Evolutionary conservation across 1,140 invertebrate species (phyloP), one percentile per base, ranked within the genome.

Genomic region (Lithobius niger): DNA sequence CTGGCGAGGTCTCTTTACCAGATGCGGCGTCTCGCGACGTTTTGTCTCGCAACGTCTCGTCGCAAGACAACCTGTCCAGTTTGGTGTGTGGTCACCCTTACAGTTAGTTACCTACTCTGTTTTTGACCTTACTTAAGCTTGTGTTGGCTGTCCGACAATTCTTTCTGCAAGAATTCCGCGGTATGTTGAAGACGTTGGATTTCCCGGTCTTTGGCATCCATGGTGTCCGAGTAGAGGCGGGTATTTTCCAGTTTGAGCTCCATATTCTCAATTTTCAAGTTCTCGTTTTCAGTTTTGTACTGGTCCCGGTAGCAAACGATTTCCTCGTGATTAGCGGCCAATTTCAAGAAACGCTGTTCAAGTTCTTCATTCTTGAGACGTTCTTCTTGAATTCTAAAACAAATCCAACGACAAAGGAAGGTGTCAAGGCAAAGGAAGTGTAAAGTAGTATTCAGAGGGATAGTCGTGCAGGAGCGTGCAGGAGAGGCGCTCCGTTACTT

Each of bases 201-300:
- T 19, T 50, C 48, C 21, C 48, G 48, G 3, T 50, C 48, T 27
- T 50, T 50, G 3, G 24, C 27, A 3, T 50, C 48, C 22, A 50
- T 3, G 13, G 25, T 50, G 24, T 50, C 48, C 16, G 22, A 10
- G 27, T 16, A 27, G 22, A 50, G 3, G 3, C 25, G 3, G 4
- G 48, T 27, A 27, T 50, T 50, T 27, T 50, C 22, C 25, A 50
- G 13, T 19, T 50, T 50, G 13, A 50, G 22, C 19, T 50, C 24
- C 13, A 50, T 10, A 19, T 50, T 50, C 19, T 50, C 48, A 4
- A 50, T 13, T 15, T 27, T 25, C 13, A 50, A 26, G 4, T 13
- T 25, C 24, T 50, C 48, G 6, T 24, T 50, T 19, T 50, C 48
- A 26, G 13, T 27, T 26, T 50, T 50, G 25, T 27, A 50, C 21